Conservation (phyloP, 2,888 invertebrate species). For the Tillus elongatus region DNA sequence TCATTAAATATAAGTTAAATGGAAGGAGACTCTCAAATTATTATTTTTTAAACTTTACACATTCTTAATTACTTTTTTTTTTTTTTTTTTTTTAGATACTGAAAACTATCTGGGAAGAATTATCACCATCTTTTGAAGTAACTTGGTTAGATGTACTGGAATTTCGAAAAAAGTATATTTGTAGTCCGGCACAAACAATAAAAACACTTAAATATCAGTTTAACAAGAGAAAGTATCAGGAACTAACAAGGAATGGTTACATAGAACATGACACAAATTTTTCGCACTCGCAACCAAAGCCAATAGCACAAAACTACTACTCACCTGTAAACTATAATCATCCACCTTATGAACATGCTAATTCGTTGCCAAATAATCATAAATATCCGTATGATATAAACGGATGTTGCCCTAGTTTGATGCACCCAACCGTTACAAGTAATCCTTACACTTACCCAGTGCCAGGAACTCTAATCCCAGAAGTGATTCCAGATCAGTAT, state of each 20-base stretch:
- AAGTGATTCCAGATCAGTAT: not conserved
- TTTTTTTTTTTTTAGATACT: conserved; percentile 50
- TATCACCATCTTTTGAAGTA: conserved; percentile 47
- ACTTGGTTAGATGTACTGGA: conserved; percentile 62
- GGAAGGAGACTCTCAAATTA: too few relatives aligned
- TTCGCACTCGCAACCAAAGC: conserved; percentile 12
- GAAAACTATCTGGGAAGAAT: conserved; percentile 65
- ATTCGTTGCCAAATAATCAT: not conserved
- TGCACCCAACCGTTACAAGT: not conserved
- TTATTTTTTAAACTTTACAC: too few relatives aligned
- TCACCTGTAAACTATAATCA: conserved; percentile 14
- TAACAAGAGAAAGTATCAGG: conserved; percentile 40
- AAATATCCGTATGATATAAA: conserved; percentile 25
- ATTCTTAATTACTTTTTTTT: too few relatives aligned
- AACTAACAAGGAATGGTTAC: conserved; percentile 18
- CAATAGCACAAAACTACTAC: too few relatives aligned
- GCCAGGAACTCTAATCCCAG: conserved; percentile 12
- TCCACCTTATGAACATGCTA: not conserved
- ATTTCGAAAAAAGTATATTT: conserved; percentile 49
- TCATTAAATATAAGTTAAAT: too few relatives aligned
- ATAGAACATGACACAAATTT: conserved; percentile 16
- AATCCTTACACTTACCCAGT: not conserved
- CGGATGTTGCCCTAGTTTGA: conserved; percentile 18
- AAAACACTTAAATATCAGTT: conserved; percentile 43
- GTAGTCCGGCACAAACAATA: conserved; percentile 47